phyloP scores from a whole-genome alignment of 2,113 vertebrate species.

The Pimephales promelas region DNA sequence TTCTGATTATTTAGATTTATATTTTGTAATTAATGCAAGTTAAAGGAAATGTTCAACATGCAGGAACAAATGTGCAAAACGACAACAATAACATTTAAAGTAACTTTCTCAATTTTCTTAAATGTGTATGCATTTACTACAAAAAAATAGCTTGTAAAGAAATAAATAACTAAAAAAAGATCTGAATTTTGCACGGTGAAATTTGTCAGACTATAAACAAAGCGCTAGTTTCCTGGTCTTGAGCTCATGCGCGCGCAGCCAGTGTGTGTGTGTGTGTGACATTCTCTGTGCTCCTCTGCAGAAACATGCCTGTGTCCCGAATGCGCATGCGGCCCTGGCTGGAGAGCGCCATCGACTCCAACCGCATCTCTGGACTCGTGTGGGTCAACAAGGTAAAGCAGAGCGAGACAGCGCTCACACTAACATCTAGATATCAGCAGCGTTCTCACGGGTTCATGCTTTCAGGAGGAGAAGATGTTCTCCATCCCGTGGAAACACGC shows the following conservation, averaged over 20 bases:
- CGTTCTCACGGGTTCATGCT: slow-evolving; percentile 1
- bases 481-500: slow-evolving; percentile 97
- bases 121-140: too few relatives aligned
- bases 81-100: background rate
- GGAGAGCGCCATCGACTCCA: slow-evolving; percentile 88
- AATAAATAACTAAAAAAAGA: too few relatives aligned
- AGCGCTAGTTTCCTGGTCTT: background rate
- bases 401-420: background rate
- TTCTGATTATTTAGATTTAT: background rate
- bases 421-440: too few relatives aligned
- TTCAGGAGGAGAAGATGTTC: slow-evolving; percentile 87
- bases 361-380: slow-evolving; percentile 80
- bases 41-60: background rate
- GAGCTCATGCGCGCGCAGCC: background rate
- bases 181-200: background rate
- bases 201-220: background rate
- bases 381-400: slow-evolving; percentile 91
- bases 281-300: slow-evolving; percentile 43
- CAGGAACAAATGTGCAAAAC: background rate
- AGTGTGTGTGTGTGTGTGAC: too few relatives aligned
- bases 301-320: slow-evolving; percentile 87
- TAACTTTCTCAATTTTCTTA: background rate
- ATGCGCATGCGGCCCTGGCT: slow-evolving; percentile 98
- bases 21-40: background rate
- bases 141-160: too few relatives aligned